Percentiles rank a stretch among this genome's conserved stretches.
These are phyloP conservation scores for Cynopterus sphinx DNA, from an alignment of 2,797 vertebrate species.

Conservation along the genomic window DNA sequence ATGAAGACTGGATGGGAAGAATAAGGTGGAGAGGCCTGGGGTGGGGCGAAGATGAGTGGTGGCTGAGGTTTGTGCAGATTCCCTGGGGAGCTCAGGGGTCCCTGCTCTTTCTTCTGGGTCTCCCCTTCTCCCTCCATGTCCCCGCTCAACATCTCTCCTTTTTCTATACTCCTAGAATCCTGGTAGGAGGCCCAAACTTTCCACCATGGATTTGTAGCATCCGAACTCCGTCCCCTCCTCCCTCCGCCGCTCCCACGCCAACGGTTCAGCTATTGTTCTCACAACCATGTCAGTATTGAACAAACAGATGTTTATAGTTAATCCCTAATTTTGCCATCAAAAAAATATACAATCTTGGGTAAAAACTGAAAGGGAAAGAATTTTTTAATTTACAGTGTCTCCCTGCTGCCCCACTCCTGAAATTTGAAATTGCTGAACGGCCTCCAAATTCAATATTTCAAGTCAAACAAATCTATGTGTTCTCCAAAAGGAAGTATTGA, in stretches of 20 bases:
- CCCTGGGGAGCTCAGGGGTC: too few relatives aligned
- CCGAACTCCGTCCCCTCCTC: neutral
- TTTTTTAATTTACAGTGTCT: constrained; percentile 79
- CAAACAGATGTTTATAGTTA: constrained; percentile 82
- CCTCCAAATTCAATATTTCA: constrained; percentile 74
- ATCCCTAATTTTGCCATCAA: constrained; percentile 78
- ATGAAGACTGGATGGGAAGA: neutral
- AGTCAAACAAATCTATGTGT: constrained; percentile 73
- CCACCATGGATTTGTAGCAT: neutral
- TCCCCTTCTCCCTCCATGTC: neutral
- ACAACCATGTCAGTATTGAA: constrained; percentile 60
- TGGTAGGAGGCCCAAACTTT: neutral
- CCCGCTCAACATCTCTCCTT: neutral
- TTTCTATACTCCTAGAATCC: neutral
- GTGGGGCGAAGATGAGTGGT: fast-evolving
- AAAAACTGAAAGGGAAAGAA: constrained; percentile 76
- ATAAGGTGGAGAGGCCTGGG: fast-evolving
- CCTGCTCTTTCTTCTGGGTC: neutral
- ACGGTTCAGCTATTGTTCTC: constrained; percentile 69
- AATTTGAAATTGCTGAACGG: constrained; percentile 72
- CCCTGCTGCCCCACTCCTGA: constrained; percentile 70
- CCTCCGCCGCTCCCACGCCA: neutral
- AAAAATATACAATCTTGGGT: constrained; percentile 77
- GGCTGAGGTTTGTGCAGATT: neutral
- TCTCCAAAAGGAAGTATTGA: constrained; percentile 77